phyloP scores from a whole-genome alignment of 1,140 invertebrate genomes.

The Drosophila subobscura region DNA sequence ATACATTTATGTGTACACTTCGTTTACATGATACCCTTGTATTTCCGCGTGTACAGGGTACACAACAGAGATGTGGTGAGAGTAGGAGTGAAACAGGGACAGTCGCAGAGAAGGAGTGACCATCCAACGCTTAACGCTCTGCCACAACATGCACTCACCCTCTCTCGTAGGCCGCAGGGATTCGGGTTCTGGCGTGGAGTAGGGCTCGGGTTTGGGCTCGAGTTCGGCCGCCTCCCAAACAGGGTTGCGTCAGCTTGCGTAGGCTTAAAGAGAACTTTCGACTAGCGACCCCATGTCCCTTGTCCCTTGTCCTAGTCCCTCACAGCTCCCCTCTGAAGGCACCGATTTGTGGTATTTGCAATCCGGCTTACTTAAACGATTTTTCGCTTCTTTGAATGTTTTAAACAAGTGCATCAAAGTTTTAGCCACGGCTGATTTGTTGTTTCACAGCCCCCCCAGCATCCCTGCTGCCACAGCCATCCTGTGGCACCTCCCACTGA shows the following conservation, averaged over 20 bases:
- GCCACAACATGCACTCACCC: constrained; percentile 7
- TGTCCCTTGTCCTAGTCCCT: neutral
- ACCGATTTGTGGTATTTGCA: constrained; percentile 54
- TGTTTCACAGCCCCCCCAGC: neutral
- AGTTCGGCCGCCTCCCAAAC: neutral
- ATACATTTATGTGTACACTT: no score
- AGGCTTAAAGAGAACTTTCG: constrained; percentile 71
- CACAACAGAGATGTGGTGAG: neutral
- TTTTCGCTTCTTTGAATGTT: constrained; percentile 66
- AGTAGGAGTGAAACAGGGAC: neutral
- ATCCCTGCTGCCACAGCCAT: constrained; percentile 4
- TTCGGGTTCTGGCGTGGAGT: constrained; percentile 25
- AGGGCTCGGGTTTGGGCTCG: constrained; percentile 17
- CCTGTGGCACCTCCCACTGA: constrained; percentile 3
- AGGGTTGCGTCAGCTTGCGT: constrained; percentile 33
- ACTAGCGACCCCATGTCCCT: neutral
- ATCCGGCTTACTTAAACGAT: constrained; percentile 59
- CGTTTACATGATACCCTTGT: no score
- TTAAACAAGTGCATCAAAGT: constrained; percentile 69
- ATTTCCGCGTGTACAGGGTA: no score
- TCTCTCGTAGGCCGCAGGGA: neutral
- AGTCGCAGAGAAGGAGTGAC: neutral
- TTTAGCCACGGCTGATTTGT: constrained; percentile 63
- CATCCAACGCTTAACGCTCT: constrained; percentile 15
- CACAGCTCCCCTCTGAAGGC: neutral